A percentile compares a stretch with the other conserved stretches of the same genome.
Evolutionary conservation across 1,140 invertebrate species (phyloP).

Genomic region (Dendrolimus kikuchii): DNA sequence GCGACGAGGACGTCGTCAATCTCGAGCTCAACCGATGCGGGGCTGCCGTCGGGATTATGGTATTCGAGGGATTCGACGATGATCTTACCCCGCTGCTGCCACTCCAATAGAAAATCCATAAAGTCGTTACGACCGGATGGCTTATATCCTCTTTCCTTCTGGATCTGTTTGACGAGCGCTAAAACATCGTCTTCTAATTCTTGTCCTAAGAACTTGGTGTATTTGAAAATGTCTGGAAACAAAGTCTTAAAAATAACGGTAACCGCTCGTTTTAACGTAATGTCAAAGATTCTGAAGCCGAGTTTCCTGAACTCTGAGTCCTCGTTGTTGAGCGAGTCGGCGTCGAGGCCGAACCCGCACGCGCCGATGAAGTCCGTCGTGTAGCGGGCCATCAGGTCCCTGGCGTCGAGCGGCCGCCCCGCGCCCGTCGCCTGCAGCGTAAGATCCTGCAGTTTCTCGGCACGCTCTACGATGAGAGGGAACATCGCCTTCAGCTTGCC

Average conservation of each 20-base stretch:
- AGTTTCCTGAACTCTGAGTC: constrained; percentile 49
- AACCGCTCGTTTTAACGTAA: constrained; percentile 12
- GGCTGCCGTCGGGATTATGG: constrained; percentile 37
- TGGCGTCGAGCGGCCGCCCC: constrained; percentile 40
- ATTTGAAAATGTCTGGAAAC: constrained; percentile 30
- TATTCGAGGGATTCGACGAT: constrained; percentile 57
- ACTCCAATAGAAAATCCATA: constrained; percentile 72
- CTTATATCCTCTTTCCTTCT: constrained; percentile 29
- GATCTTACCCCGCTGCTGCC: constrained; percentile 56
- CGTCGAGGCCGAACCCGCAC: constrained; percentile 53
- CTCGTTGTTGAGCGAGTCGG: constrained; percentile 47
- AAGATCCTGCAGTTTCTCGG: constrained; percentile 36
- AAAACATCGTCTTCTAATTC: constrained; percentile 27
- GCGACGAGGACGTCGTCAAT: constrained; percentile 43
- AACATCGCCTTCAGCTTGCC: constrained; percentile 74
- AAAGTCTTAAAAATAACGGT: constrained; percentile 25
- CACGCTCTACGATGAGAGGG: constrained; percentile 45
- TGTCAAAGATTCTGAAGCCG: constrained; percentile 44
- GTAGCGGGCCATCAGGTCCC: constrained; percentile 58
- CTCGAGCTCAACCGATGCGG: constrained; percentile 27
- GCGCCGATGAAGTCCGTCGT: constrained; percentile 72
- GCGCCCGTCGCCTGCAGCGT: constrained; percentile 14
- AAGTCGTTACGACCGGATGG: constrained; percentile 69
- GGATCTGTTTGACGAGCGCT: constrained; percentile 26
- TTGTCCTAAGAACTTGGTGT: constrained; percentile 18